Percentiles rank a stretch among this genome's conserved stretches.
Evolutionary conservation across 1,140 invertebrate species (phyloP).

Genomic region (Meloidogyne chitwoodi): DNA sequence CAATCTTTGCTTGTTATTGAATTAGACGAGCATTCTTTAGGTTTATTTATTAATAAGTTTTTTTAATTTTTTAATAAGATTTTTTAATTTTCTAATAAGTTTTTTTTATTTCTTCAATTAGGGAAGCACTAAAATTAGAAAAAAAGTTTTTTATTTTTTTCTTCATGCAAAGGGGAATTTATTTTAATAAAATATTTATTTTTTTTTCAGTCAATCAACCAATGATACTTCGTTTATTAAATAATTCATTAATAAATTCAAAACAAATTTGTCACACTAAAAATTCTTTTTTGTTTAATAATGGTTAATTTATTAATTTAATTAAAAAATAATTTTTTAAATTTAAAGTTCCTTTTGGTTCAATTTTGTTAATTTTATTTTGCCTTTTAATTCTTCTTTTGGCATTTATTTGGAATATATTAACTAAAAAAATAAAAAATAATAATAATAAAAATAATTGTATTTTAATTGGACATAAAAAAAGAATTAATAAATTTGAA

Average conservation of each 20-base stretch:
- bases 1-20: constrained; percentile 46
- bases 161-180: no score
- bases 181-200: no score
- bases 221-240: background rate
- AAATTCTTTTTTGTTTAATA: background rate
- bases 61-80: background rate
- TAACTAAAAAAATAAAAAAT: background rate
- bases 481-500: background rate
- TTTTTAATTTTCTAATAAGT: no score
- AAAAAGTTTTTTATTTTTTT: no score
- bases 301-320: background rate
- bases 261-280: background rate
- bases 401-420: background rate
- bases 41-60: background rate
- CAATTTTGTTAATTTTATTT: background rate
- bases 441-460: background rate
- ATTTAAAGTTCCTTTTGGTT: background rate
- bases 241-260: background rate
- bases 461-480: background rate
- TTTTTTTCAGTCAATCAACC: background rate
- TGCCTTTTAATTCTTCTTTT: background rate
- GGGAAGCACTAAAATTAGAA: no score
- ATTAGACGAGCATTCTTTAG: constrained; percentile 32
- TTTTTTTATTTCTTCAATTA: no score
- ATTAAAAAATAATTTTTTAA: no score